Conservation (phyloP, 2,888 invertebrate genomes). For the Ptychoptera contaminata region DNA sequence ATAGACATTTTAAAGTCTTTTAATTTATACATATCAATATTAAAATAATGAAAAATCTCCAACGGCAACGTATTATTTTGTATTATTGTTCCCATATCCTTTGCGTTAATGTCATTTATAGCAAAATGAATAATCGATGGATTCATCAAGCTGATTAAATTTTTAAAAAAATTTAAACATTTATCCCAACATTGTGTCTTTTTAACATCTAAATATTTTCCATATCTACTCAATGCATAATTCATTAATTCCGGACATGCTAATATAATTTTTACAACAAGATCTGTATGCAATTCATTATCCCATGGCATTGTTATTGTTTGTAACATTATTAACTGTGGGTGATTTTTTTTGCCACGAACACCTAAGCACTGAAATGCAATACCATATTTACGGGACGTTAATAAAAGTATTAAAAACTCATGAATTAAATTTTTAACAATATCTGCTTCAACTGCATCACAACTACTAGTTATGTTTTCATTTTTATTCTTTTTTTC, state of each 20-base stretch:
- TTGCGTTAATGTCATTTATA: constrained; percentile 22
- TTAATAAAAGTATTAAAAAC: constrained; percentile 56
- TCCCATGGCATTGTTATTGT: constrained; percentile 54
- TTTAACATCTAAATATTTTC: too few species aligned
- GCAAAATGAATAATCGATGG: constrained; percentile 6
- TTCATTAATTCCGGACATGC: constrained; percentile 50
- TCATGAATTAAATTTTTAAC: constrained; percentile 45
- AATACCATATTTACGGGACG: constrained; percentile 60
- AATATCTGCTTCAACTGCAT: constrained; percentile 31
- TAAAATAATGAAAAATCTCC: constrained; percentile 21
- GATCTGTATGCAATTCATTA: constrained; percentile 43
- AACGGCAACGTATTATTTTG: constrained; percentile 24
- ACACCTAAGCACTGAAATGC: constrained; percentile 50
- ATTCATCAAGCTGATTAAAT: constrained; percentile 4
- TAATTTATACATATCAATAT: constrained; percentile 7
- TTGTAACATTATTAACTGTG: constrained; percentile 36
- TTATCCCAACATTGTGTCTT: neutral
- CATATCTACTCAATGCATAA: neutral
- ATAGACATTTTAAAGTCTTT: constrained; percentile 18
- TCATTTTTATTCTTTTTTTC: neutral
- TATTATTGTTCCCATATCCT: constrained; percentile 23
- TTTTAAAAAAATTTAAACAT: constrained; percentile 1
- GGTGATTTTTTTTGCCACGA: constrained; percentile 22
- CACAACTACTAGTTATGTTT: constrained; percentile 4
- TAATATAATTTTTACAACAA: constrained; percentile 44